phyloP scores from a whole-genome alignment of 2,888 invertebrate species.

The Syrista parreyssii region DNA sequence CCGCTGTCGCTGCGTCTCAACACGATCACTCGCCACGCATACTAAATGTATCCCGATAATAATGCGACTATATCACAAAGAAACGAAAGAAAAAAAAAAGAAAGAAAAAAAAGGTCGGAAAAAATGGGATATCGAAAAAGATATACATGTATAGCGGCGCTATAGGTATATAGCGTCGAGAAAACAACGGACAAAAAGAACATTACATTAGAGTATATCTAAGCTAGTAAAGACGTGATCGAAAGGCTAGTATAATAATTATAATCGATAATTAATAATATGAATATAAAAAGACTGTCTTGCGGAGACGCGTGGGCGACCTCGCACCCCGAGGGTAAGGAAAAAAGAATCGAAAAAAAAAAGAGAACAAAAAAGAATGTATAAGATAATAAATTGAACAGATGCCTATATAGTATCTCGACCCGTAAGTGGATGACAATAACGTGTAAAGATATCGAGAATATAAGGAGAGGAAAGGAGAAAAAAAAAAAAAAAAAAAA shows the following conservation, averaged over 20 bases:
- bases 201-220: constrained; percentile 30
- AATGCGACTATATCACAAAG: too few species aligned
- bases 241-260: constrained; percentile 14
- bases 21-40: constrained; percentile 20
- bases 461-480: too few species aligned
- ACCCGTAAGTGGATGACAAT: too few species aligned
- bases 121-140: not conserved
- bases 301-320: constrained; percentile 14
- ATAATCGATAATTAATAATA: constrained; percentile 27
- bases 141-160: not conserved
- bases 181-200: constrained; percentile 19
- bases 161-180: not conserved
- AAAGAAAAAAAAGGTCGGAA: not conserved
- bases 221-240: constrained; percentile 9
- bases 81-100: not conserved
- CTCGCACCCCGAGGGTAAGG: not conserved
- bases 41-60: too few species aligned
- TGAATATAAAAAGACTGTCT: constrained; percentile 30
- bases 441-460: not conserved
- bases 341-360: constrained; percentile 7
- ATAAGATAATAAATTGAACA: not conserved
- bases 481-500: not conserved
- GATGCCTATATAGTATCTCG: constrained; percentile 2
- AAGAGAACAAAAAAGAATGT: not conserved
- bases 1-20: constrained; percentile 21